Conservation (phyloP, 2,888 invertebrate species). For the Abscondita cerata region DNA sequence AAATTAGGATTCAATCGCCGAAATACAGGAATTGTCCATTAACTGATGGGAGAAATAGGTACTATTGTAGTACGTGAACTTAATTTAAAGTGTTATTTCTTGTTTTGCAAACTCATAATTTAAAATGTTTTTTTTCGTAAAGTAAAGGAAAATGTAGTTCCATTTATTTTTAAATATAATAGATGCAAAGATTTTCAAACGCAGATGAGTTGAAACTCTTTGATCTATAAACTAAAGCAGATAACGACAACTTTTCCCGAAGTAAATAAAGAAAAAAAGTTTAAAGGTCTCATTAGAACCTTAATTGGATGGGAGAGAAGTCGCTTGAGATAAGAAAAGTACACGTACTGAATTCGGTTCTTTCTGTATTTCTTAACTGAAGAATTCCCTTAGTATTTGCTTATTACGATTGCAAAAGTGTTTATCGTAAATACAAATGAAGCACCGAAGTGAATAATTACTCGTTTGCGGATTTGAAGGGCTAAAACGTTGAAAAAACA, state of each 20-base stretch:
- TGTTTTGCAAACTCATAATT: not conserved
- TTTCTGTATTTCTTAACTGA: not conserved
- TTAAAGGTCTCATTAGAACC: constrained; percentile 32
- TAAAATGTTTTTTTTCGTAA: not conserved
- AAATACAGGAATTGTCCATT: constrained; percentile 36
- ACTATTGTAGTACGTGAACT: constrained; percentile 26
- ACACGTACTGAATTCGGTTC: not conserved
- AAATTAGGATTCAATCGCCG: constrained; percentile 33
- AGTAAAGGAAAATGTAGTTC: not conserved
- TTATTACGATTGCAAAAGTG: too few relatives aligned
- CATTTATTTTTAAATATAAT: not conserved
- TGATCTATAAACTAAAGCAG: not conserved
- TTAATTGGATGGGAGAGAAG: constrained; percentile 31
- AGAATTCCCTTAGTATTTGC: too few relatives aligned
- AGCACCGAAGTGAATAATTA: too few relatives aligned
- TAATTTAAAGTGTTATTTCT: constrained; percentile 17
- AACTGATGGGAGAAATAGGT: constrained; percentile 30
- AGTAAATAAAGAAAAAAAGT: constrained; percentile 26
- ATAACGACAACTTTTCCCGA: constrained; percentile 4
- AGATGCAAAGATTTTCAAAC: too few relatives aligned
- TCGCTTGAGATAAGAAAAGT: not conserved
- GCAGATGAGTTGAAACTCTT: too few relatives aligned
- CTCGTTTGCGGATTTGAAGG: too few relatives aligned
- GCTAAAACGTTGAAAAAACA: too few relatives aligned
- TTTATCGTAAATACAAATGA: too few relatives aligned